Evolutionary conservation across 2,113 vertebrate genomes (phyloP).

Genomic region (Columba livia): DNA sequence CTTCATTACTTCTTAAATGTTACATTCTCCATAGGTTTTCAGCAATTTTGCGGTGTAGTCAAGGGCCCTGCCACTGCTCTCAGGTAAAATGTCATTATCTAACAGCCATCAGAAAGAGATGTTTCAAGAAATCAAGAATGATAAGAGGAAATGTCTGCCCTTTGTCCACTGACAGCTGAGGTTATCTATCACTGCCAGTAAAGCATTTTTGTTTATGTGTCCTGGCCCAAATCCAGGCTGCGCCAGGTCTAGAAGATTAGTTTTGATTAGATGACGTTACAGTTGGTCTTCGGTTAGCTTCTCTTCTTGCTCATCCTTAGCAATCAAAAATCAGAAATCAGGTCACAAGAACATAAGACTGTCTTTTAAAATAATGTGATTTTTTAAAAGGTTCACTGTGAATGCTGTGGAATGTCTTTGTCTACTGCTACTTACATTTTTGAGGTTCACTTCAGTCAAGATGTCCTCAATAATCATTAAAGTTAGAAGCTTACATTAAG

Average conservation of each 20-base stretch:
- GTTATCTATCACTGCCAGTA: conserved; percentile 53
- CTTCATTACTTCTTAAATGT: background rate
- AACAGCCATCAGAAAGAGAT: conserved; percentile 20
- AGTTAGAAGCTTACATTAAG: background rate
- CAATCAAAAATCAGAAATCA: background rate
- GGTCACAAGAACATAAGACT: background rate
- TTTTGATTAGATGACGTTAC: conserved; percentile 42
- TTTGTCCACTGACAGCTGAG: conserved; percentile 9
- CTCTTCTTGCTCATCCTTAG: background rate
- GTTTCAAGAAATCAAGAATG: conserved; percentile 30
- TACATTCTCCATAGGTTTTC: background rate
- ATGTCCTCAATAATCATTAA: background rate
- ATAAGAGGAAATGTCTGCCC: conserved; percentile 17
- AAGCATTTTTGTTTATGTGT: background rate
- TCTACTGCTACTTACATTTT: background rate
- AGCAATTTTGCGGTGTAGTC: background rate
- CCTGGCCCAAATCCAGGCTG: conserved; percentile 41
- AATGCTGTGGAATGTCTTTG: background rate
- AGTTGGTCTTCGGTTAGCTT: background rate
- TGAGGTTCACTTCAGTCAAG: background rate
- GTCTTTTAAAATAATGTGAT: background rate
- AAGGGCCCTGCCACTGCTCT: background rate
- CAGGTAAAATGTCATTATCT: conserved; percentile 31
- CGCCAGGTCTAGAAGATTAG: conserved; percentile 7
- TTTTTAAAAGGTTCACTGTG: background rate